These are phyloP conservation scores for Castor canadensis DNA, from an alignment of 2,113 vertebrate genomes.

Conservation along the genomic window DNA sequence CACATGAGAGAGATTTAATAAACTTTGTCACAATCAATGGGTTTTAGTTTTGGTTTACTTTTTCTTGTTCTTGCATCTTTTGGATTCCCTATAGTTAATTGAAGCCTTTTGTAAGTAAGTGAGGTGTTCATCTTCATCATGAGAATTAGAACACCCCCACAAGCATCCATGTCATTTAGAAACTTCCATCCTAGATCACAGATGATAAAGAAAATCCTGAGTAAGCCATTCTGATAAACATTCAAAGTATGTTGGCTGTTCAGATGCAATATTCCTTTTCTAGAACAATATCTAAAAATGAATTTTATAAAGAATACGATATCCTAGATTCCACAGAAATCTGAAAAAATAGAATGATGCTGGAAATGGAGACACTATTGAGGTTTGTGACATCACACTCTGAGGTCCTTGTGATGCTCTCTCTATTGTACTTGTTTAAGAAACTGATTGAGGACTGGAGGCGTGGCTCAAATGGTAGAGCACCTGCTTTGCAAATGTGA, in stretches of 20 bases:
- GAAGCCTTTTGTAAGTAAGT: constrained; percentile 47
- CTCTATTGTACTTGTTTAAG: neutral
- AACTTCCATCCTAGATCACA: constrained; percentile 27
- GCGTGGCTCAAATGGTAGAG: no score
- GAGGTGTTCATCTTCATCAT: constrained; percentile 12
- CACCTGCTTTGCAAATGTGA: no score
- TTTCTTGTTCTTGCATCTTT: constrained; percentile 25
- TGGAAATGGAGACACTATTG: neutral
- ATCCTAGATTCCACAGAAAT: neutral
- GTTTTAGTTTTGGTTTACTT: constrained; percentile 8
- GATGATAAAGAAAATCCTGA: neutral
- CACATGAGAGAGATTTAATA: neutral
- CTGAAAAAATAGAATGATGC: neutral
- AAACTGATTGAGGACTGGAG: neutral
- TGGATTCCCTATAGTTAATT: neutral
- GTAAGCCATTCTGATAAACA: constrained; percentile 12
- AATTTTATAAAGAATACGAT: neutral
- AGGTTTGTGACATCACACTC: neutral
- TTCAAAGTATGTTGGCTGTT: neutral
- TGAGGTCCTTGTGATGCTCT: neutral
- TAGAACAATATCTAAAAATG: neutral
- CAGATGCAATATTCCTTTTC: neutral
- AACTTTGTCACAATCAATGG: neutral
- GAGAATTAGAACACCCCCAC: neutral
- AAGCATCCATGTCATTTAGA: constrained; percentile 22